Conservation (phyloP, 1,140 invertebrate species). For the Cotesia typhae region DNA sequence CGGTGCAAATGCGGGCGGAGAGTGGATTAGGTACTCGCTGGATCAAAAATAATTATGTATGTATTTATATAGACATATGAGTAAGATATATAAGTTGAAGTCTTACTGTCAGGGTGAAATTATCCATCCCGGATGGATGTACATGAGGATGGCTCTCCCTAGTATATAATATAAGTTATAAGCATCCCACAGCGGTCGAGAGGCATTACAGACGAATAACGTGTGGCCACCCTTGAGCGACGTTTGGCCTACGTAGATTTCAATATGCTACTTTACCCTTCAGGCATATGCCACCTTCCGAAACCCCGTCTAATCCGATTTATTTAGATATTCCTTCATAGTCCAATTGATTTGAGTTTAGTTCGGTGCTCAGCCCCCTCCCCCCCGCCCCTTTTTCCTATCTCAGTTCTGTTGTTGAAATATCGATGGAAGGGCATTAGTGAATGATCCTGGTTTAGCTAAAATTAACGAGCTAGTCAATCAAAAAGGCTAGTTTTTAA, state of each 20-base stretch:
- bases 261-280: slow-evolving; percentile 33
- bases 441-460: background rate
- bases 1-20: slow-evolving; percentile 27
- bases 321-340: slow-evolving; percentile 18
- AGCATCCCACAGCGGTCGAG: slow-evolving; percentile 27
- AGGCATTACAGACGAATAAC: slow-evolving; percentile 18
- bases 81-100: background rate
- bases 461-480: background rate
- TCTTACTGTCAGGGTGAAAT: slow-evolving; percentile 14
- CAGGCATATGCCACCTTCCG: slow-evolving; percentile 29
- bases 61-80: background rate
- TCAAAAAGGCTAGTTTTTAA: no score
- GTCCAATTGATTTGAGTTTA: background rate
- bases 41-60: background rate
- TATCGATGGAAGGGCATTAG: slow-evolving; percentile 17
- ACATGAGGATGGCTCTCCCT: background rate
- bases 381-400: no score
- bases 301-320: slow-evolving; percentile 24
- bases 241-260: slow-evolving; percentile 6
- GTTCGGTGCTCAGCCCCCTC: no score
- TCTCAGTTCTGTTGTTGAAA: no score
- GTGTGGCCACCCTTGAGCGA: slow-evolving; percentile 21
- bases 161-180: no score
- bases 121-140: slow-evolving; percentile 12
- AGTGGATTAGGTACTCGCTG: background rate